Evolutionary conservation across 2,113 vertebrate species (phyloP), one percentile per base, ranked within the genome.

Genomic region (Camelus bactrianus): DNA sequence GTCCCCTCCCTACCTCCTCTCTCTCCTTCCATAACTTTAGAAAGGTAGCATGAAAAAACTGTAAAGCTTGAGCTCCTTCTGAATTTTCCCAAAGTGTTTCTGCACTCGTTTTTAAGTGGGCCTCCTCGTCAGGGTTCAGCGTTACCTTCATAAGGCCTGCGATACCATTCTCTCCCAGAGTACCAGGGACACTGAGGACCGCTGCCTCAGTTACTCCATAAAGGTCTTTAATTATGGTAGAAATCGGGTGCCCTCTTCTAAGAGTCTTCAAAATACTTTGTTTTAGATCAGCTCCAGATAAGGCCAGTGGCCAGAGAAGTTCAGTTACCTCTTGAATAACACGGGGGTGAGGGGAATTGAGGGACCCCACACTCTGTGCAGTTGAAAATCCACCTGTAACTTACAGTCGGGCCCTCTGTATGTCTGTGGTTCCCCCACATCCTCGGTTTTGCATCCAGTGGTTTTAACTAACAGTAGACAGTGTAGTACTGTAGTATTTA

Each of bases 291-390:
- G 99, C 99, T 96, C 99, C 99, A 93, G 99, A 99, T 98, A 99
- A 99, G 99, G 50, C 99, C 99, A 64, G 99, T 99, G 83, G 99
- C 99, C 99, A 99, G 99, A 73, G 99, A 99, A 0, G 99, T 38
- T 42, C 38, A 79, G 20, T 56, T 56, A 79, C 56, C 52, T 35
- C 52, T 79, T 35, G 52, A 35, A 52, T 28, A 76, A 19, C 48
- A 35, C 22, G n/a, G 52, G 52, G 50, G 52, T 77, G 75, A 54
- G 19, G 19, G 75, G 50, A 50, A 54, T 6, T 16, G 14, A 35
- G 76, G 52, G 52, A n/a, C 52, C 12, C 52, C 0, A 15, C 52
- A 8, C n/a, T 26, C n/a, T 56, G 20, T 54, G 52, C 24, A 26
- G 20, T 24, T 38, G 52, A 35, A 56, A 56, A 56, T 56, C n/a